phyloP scores from a whole-genome alignment of 1,140 invertebrate species.

The Hyles vespertilio region DNA sequence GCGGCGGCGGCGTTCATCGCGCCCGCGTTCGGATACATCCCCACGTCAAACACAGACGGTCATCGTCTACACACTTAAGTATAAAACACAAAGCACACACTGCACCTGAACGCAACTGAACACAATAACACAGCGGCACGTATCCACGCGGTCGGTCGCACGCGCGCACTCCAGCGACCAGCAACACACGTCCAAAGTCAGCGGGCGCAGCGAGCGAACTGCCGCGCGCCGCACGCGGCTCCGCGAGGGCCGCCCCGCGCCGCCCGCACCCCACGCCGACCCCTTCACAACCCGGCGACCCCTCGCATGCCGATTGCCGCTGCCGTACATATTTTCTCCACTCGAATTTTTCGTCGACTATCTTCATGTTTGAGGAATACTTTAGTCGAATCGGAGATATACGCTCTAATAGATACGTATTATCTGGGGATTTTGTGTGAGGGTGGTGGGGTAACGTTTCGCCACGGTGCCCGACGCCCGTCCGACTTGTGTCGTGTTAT shows the following conservation, averaged over 20 bases:
- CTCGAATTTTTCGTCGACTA: conserved; percentile 72
- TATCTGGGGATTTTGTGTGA: conserved; percentile 56
- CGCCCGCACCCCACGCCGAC: conserved; percentile 32
- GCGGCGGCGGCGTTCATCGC: conserved; percentile 75
- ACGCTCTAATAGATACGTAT: conserved; percentile 70
- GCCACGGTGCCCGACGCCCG: conserved; percentile 16
- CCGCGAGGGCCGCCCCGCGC: conserved; percentile 38
- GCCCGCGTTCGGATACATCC: conserved; percentile 75
- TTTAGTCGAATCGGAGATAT: conserved; percentile 68
- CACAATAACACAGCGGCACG: conserved; percentile 52
- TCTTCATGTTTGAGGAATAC: conserved; percentile 73
- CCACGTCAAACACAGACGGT: conserved; percentile 64
- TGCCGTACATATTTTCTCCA: conserved; percentile 72
- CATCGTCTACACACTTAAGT: conserved; percentile 57
- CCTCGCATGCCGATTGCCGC: conserved; percentile 53
- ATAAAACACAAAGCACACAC: conserved; percentile 61
- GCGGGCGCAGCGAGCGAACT: conserved; percentile 48
- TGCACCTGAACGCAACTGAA: conserved; percentile 41
- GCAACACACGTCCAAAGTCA: conserved; percentile 28
- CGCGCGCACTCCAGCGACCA: conserved; percentile 34
- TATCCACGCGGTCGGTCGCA: conserved; percentile 53
- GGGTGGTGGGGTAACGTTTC: conserved; percentile 38
- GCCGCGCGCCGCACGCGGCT: conserved; percentile 32
- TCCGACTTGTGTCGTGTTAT: conserved; percentile 16
- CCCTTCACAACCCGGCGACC: conserved; percentile 28